Conservation (phyloP, 1,140 invertebrate genomes). For the Tetramorium alpestre region DNA sequence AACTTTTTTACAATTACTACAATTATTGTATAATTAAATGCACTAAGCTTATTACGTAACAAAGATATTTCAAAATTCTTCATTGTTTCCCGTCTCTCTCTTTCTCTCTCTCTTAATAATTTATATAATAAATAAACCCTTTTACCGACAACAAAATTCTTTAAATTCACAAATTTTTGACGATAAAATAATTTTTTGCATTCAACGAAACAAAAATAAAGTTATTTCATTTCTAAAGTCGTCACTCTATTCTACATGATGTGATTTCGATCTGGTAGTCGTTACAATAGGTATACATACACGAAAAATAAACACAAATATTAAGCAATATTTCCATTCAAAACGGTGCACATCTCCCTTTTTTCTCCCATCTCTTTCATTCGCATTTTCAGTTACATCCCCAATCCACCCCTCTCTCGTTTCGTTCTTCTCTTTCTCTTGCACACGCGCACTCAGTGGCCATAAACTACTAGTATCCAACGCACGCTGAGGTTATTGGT, state of each 20-base stretch:
- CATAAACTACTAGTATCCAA: slow-evolving; percentile 60
- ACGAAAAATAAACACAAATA: neutral
- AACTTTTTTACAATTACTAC: neutral
- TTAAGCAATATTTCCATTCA: slow-evolving; percentile 4
- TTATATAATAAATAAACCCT: neutral
- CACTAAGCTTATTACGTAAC: neutral
- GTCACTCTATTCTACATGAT: neutral
- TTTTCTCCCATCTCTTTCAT: slow-evolving; percentile 13
- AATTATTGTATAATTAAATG: neutral
- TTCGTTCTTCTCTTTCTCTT: slow-evolving; percentile 1
- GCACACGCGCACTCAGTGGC: slow-evolving; percentile 20
- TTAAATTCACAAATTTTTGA: neutral
- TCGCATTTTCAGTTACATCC: slow-evolving; percentile 6
- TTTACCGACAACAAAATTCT: neutral
- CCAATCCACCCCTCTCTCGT: neutral
- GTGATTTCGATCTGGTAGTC: neutral
- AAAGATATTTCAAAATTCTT: neutral
- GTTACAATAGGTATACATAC: neutral
- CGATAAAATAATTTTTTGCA: neutral
- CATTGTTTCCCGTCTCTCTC: neutral
- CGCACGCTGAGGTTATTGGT: slow-evolving; percentile 75
- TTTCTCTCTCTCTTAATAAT: neutral
- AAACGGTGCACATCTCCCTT: neutral
- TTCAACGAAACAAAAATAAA: neutral
- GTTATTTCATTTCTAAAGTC: neutral